Evolutionary conservation across 2,113 vertebrate species (phyloP).

Genomic region (Nerophis ophidion): DNA sequence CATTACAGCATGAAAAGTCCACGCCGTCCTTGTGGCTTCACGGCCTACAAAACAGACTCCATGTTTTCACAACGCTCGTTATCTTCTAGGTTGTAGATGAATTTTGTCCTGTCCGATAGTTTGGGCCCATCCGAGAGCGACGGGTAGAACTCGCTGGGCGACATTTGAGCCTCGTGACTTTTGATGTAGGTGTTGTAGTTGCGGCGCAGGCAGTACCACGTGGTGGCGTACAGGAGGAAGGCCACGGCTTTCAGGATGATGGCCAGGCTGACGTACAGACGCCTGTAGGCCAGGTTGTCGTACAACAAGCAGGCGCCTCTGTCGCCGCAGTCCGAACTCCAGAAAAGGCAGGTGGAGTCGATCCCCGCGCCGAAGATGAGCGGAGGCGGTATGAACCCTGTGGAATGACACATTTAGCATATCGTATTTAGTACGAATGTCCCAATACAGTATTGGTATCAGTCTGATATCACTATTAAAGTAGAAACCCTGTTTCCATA

Average conservation of each 20-base stretch:
- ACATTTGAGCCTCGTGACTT: slow-evolving; percentile 82
- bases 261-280: slow-evolving; percentile 92
- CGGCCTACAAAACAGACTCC: slow-evolving; percentile 95
- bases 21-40: slow-evolving; percentile 12
- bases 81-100: slow-evolving; percentile 97
- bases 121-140: slow-evolving; percentile 84
- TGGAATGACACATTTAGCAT: slow-evolving; percentile 7
- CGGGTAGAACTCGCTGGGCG: slow-evolving; percentile 88
- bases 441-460: too few relatives aligned
- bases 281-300: slow-evolving; percentile 86
- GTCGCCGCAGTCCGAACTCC: slow-evolving; percentile 89
- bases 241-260: slow-evolving; percentile 90
- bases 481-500: too few relatives aligned
- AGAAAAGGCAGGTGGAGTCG: slow-evolving; percentile 96
- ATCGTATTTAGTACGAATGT: too few relatives aligned
- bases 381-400: slow-evolving; percentile 97
- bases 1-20: slow-evolving; percentile 8
- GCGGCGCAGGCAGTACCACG: slow-evolving; percentile 91
- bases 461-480: too few relatives aligned
- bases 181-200: slow-evolving; percentile 98
- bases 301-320: slow-evolving; percentile 89
- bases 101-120: slow-evolving; percentile 85
- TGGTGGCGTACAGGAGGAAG: slow-evolving; percentile 90
- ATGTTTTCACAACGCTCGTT: slow-evolving; percentile 98
- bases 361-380: slow-evolving; percentile 95